Base-by-base conservation (phyloP, 2,113 vertebrate species). In the Microtus montanus region DNA sequence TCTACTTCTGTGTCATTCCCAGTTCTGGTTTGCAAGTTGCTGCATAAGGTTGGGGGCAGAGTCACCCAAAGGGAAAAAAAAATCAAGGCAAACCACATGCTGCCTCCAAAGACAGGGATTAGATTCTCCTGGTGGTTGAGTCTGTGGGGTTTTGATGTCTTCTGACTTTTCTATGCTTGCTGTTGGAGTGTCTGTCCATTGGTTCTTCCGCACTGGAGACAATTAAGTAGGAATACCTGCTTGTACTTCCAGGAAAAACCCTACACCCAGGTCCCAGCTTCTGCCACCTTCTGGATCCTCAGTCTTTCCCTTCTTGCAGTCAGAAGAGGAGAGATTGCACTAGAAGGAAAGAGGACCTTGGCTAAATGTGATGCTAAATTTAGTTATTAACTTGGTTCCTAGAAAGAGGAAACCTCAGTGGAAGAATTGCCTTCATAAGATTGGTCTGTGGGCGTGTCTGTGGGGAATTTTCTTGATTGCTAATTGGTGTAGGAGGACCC, bases 11-110 rank as follows among this genome's bases (percentile, higher is more conserved):
- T 58, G 82, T 74, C 74, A 13, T 70, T 71, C 12, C 58, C 17
- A 63, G 85, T 35, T 77, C 38, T 97, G 54, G 75, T 93, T 88
- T 90, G n/a, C 68, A 92, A 87, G 44, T 47, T 82, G 87, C 66
- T 78, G 61, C 44, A 2, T 41, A 19, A 85, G 63, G 85, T 52
- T 71, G 74, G 70, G 61, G 41, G 47, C 20, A 95, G 66, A 86
- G n/a, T n/a, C 38, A 52, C 44, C 73, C 5, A 5, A 74, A 75
- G 74, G 15, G 17, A 63, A n/a, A 80, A 47, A 80, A 47, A 85
- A 68, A 75, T 68, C 22, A 58, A 47, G 89, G 74, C 70, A 52
- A 66, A 64, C 66, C 44, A 86, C 68, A 35, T 68, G 35, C 58
- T 47, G 13, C 30, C 78, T 14, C 22, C 41, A 71, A 11, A 26